Base-by-base conservation (phyloP, 2,888 invertebrate species). In the Caenorhabditis imperialis region DNA sequence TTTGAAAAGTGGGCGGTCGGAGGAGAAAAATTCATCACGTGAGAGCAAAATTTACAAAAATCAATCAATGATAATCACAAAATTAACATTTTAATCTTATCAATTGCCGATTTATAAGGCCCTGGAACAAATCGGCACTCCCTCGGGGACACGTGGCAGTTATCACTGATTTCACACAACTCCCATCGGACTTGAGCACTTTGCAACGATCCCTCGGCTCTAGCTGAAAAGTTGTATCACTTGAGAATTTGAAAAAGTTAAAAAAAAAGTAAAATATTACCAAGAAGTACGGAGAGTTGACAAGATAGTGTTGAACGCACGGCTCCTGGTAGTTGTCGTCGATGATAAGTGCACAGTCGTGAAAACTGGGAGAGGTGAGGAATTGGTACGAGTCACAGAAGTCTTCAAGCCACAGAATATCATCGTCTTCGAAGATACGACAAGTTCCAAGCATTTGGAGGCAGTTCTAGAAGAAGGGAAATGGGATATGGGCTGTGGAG, bases 271-370 rank as follows among this genome's bases (percentile, higher is more conserved):
- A n/a, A n/a, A n/a, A n/a, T n/a, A n/a, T n/a, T 10, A 54, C 63
- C 54, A 47, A 40, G 22, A 63, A 63, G 33, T 63, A 63, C 3
- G 63, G 63, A 48, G 63, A 63, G 12, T 63, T 63, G 22, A 63
- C 63, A 3, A 63, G 42, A 40, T 55, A 63, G 40, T 63, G 45
- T 38, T 63, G 63, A 3, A 63, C 63, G 48, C 63, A 63, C 1
- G 54, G 47, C n/a, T 38, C 54, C 16, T 38, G 22, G 7, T 38
- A 47, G 33, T 63, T 47, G 23, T 53, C 55, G 35, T 63, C 63
- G 5, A 63, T 63, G 30, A 48, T 54, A 4, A 63, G 14, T 0
- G 63, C 63, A n/a, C 63, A 63, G 4, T 47, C 37, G n/a, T 48
- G 47, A 37, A 63, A 63, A 5, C 20, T 40, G 20, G 38, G 18